Evolutionary conservation across 2,113 vertebrate genomes (phyloP).

Genomic region (Poeciliopsis turrubarensis): DNA sequence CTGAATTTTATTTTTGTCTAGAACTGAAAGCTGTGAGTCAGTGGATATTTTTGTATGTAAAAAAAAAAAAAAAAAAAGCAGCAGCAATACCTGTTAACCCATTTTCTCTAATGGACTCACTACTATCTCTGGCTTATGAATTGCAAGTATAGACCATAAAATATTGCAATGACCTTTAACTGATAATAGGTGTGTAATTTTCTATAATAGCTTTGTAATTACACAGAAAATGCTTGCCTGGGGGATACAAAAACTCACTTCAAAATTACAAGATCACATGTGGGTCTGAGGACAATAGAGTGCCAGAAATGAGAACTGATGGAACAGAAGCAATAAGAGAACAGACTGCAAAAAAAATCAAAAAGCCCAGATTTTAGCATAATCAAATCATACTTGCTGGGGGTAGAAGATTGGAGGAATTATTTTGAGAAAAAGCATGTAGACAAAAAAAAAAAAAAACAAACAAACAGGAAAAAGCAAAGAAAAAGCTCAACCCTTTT

Average conservation of each 20-base stretch:
- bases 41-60: background rate
- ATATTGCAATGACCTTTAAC: slow-evolving; percentile 32
- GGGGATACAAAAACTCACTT: slow-evolving; percentile 29
- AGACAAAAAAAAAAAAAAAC: background rate
- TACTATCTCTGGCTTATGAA: slow-evolving; percentile 20
- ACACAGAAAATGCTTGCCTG: slow-evolving; percentile 4
- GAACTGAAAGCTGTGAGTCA: background rate
- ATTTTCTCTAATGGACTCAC: slow-evolving; percentile 19
- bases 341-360: background rate
- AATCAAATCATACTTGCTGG: background rate
- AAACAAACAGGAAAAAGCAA: background rate
- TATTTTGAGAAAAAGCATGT: background rate
- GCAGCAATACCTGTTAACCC: slow-evolving; percentile 16
- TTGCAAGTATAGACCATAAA: slow-evolving; percentile 33
- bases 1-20: background rate
- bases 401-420: background rate
- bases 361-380: background rate
- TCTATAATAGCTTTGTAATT: slow-evolving; percentile 27
- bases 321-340: background rate
- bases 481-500: background rate
- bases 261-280: slow-evolving; percentile 8
- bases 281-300: background rate
- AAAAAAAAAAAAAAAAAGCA: background rate
- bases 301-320: background rate
- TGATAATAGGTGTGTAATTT: slow-evolving; percentile 38